Evolutionary conservation across 1,140 invertebrate species (phyloP).

Genomic region (Oryctes rhinoceros): DNA sequence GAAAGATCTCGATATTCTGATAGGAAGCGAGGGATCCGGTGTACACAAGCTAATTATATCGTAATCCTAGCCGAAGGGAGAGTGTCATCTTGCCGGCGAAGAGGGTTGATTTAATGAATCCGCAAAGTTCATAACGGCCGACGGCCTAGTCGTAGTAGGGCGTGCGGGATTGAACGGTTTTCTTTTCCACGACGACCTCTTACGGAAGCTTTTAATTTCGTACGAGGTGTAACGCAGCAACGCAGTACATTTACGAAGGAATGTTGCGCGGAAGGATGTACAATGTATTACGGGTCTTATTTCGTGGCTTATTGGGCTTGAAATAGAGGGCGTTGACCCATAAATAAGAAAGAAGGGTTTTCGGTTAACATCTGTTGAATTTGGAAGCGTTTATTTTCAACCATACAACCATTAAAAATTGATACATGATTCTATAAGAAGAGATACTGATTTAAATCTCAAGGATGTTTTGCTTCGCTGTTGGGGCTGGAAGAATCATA

Average conservation of each 20-base stretch:
- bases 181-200: neutral
- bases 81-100: neutral
- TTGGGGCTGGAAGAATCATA: no score
- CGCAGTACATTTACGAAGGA: neutral
- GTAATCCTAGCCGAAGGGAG: neutral
- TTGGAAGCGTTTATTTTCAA: no score
- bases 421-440: no score
- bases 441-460: no score
- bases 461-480: no score
- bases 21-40: neutral
- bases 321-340: no score
- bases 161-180: neutral
- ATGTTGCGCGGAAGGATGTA: neutral
- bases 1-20: neutral
- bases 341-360: no score
- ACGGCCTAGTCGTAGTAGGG: neutral
- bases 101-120: neutral
- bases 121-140: neutral
- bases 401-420: no score
- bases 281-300: neutral
- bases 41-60: slow-evolving; percentile 27
- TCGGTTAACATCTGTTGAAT: no score
- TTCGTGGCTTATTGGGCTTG: no score
- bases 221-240: neutral
- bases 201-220: neutral